These are phyloP conservation scores for Drosophila maculinotata DNA, from an alignment of 2,888 invertebrate species.

Conservation along the genomic window DNA sequence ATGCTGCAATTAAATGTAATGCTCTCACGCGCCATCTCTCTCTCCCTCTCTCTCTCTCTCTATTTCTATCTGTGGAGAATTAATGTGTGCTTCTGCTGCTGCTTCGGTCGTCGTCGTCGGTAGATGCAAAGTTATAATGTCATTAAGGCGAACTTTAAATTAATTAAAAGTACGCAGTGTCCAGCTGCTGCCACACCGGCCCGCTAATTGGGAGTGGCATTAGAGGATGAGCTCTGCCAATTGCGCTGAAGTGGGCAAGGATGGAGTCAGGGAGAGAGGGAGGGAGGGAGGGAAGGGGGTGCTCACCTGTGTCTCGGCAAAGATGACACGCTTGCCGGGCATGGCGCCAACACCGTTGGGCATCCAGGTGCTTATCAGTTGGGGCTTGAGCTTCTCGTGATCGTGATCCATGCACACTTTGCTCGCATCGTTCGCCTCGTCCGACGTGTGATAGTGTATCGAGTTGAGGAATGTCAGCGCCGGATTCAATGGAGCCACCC, in stretches of 20 bases:
- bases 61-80: conserved; percentile 33
- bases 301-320: conserved; percentile 94
- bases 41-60: not conserved
- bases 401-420: conserved; percentile 93
- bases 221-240: conserved; percentile 24
- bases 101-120: conserved; percentile 12
- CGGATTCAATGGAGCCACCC: conserved; percentile 84
- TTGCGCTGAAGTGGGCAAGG: not conserved
- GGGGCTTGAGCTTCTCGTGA: conserved; percentile 93
- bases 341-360: conserved; percentile 94
- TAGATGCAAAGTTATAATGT: conserved; percentile 79
- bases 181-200: conserved; percentile 69
- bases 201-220: conserved; percentile 76
- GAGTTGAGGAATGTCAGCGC: conserved; percentile 85
- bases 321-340: conserved; percentile 92
- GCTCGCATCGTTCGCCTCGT: conserved; percentile 86
- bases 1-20: conserved; percentile 73
- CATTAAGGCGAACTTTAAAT: conserved; percentile 83
- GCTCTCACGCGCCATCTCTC: conserved; percentile 24
- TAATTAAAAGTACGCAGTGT: conserved; percentile 81
- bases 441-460: conserved; percentile 84
- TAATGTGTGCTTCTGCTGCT: conserved; percentile 49
- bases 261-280: not conserved
- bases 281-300: not conserved
- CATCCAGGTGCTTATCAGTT: conserved; percentile 95